Evolutionary conservation across 1,140 invertebrate species (phyloP), one percentile per base, ranked within the genome.

Genomic region (Gonatopus flavifemur): DNA sequence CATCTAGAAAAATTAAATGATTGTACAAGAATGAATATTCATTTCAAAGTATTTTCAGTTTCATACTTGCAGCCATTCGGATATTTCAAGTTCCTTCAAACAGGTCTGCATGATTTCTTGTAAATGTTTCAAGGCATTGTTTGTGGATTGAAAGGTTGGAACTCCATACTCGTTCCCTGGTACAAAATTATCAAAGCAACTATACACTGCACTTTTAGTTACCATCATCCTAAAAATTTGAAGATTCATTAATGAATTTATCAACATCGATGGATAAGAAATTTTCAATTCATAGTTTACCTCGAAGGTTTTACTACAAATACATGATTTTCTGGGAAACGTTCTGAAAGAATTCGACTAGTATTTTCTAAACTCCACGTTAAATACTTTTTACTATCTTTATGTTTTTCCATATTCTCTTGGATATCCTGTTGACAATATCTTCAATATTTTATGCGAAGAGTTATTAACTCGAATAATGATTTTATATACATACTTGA

Each of bases 141-240:
- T 81, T 48, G 82, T 86, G 10, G 87, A 84, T 1, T 78, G 82
- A 69, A 91, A 87, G 33, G 84, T 81, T 3, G 90, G 90, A 12
- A 84, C 82, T 21, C 89, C 88, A 39, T 86, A 86, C 65, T 87
- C 84, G 69, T 86, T 85, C 52, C 85, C 85, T 20, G 82, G 80
- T 19, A 94, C 88, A 80, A 94, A 95, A 77, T 94, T 94, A 66
- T 89, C 85, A 70, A 86, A 95, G 61, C 90, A 91, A 66, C 88
- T 90, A 70, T 91, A 93, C 24, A 57, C 51, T n/a, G 33, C 57
- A 21, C 33, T 15, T 18, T 87, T 90, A 57, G 88, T 87, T 48
- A 86, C 84, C 61, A 89, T 83, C 83, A 93, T 90, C 69, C 88
- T 88, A 64, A 57, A 51, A 48, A 44, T 15, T 28, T 21, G 4